phyloP scores from a whole-genome alignment of 2,888 invertebrate species.

The Pardosa pseudoannulata region DNA sequence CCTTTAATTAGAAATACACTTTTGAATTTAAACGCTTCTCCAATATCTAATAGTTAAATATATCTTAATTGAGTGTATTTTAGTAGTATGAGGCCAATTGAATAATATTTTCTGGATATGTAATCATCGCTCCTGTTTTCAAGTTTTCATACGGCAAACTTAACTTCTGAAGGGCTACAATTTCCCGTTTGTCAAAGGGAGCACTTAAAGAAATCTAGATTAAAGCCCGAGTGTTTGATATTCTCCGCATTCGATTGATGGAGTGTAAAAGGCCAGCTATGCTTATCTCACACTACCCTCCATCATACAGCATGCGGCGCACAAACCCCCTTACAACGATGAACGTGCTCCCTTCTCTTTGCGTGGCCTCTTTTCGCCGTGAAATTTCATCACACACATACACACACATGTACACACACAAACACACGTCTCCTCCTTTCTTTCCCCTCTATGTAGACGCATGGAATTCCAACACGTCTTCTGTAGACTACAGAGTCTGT shows the following conservation, averaged over 20 bases:
- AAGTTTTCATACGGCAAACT: too few relatives aligned
- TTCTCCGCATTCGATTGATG: slow-evolving; percentile 23
- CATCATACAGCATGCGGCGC: slow-evolving; percentile 46
- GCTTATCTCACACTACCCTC: slow-evolving; percentile 13
- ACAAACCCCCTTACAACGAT: slow-evolving; percentile 36
- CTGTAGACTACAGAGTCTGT: slow-evolving; percentile 49
- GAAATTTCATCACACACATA: slow-evolving; percentile 54
- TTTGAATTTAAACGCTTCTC: too few relatives aligned
- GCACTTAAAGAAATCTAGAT: slow-evolving; percentile 41
- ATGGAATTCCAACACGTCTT: slow-evolving; percentile 57
- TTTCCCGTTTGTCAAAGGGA: too few relatives aligned
- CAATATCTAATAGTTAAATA: too few relatives aligned
- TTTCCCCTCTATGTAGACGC: slow-evolving; percentile 33
- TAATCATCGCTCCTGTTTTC: too few relatives aligned
- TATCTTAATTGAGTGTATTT: too few relatives aligned
- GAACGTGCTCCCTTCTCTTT: slow-evolving; percentile 56
- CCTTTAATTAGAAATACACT: too few relatives aligned
- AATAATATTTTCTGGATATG: too few relatives aligned
- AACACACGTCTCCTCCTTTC: too few relatives aligned
- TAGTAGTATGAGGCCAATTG: too few relatives aligned
- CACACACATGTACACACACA: background rate
- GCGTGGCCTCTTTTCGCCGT: slow-evolving; percentile 23
- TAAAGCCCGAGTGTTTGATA: slow-evolving; percentile 37
- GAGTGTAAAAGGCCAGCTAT: slow-evolving; percentile 9
- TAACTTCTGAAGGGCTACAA: too few relatives aligned